phyloP scores from a whole-genome alignment of 2,113 vertebrate species.

The Psephotus haematonotus region DNA sequence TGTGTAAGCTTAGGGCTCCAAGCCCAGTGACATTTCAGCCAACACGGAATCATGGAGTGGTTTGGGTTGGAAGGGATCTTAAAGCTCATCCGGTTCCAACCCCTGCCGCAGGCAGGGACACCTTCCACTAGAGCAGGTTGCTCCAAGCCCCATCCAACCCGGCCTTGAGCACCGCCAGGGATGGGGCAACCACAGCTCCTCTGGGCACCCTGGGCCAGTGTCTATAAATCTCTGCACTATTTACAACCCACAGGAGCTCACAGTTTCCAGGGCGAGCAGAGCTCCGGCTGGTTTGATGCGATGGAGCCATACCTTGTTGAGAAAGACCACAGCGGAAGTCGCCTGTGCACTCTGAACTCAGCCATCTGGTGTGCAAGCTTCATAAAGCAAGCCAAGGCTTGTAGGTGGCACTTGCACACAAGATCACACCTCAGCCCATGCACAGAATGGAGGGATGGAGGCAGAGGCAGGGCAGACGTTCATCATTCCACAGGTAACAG shows the following conservation, averaged over 20 bases:
- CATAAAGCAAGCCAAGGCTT: neutral
- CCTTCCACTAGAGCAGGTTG: neutral
- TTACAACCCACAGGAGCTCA: neutral
- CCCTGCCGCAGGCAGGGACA: neutral
- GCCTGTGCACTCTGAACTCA: neutral
- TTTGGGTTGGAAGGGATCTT: neutral
- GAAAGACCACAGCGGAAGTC: neutral
- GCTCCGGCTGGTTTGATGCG: neutral
- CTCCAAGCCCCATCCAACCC: neutral
- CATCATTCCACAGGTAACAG: accelerated
- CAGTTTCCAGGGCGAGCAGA: neutral
- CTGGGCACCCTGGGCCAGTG: neutral
- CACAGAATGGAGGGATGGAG: accelerated
- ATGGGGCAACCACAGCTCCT: neutral
- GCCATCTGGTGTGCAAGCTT: neutral
- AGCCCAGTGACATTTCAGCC: neutral
- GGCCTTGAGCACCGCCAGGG: neutral
- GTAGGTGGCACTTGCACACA: neutral
- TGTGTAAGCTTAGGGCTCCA: neutral
- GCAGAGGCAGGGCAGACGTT: neutral
- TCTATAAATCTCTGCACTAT: neutral
- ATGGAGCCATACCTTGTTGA: neutral
- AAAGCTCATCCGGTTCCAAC: neutral
- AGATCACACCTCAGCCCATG: neutral
- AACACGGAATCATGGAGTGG: neutral